Percentiles rank a stretch among this genome's conserved stretches.
phyloP scores from a whole-genome alignment of 2,888 invertebrate species.

The Cryptophagus acutangulus region DNA sequence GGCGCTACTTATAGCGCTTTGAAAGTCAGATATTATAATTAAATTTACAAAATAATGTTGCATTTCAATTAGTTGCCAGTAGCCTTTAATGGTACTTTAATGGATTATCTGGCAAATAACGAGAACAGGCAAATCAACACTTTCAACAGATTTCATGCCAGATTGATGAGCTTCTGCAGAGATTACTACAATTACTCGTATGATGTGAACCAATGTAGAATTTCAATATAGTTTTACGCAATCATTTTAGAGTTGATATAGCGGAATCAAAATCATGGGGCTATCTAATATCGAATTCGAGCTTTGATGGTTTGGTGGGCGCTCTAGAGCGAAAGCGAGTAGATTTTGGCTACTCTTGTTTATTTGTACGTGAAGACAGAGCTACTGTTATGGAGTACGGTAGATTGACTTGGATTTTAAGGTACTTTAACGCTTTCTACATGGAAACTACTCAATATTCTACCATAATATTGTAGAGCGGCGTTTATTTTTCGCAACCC shows the following conservation, averaged over 20 bases:
- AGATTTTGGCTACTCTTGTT: constrained; percentile 38
- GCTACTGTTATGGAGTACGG: constrained; percentile 36
- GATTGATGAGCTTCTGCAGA: constrained; percentile 30
- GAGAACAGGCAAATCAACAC: constrained; percentile 33
- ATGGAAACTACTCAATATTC: background rate
- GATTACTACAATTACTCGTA: constrained; percentile 39
- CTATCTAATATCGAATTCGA: constrained; percentile 33
- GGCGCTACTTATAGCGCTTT: too few species aligned
- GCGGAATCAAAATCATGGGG: constrained; percentile 36
- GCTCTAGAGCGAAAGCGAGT: constrained; percentile 29
- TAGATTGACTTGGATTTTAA: constrained; percentile 36
- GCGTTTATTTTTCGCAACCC: constrained; percentile 39
- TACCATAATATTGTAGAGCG: constrained; percentile 24
- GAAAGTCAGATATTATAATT: background rate
- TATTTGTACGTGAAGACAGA: constrained; percentile 37
- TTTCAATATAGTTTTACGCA: background rate
- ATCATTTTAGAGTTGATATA: constrained; percentile 25
- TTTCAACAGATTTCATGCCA: constrained; percentile 37
- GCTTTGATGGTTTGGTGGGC: constrained; percentile 39
- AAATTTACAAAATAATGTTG: constrained; percentile 3
- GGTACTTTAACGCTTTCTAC: constrained; percentile 21
- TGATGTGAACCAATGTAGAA: constrained; percentile 6
- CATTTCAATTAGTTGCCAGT: constrained; percentile 32
- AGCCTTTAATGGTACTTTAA: constrained; percentile 29
- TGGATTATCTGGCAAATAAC: constrained; percentile 33